Percentiles rank a stretch among this genome's conserved stretches.
Conservation (phyloP, 30 jellyfish, hydroid and myxozoan species). For the Hydractinia echinata region DNA sequence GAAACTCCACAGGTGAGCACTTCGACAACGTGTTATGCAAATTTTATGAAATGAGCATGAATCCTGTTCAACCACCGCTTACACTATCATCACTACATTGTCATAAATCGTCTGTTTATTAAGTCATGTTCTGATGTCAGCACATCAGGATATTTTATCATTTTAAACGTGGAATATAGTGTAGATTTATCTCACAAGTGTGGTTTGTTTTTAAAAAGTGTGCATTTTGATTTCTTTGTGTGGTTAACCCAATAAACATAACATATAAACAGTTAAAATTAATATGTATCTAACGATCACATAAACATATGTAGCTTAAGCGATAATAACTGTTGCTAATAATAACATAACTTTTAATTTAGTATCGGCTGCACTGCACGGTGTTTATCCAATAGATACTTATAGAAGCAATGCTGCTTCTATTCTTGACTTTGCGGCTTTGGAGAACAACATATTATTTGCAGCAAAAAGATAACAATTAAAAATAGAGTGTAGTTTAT, state of each 20-base stretch:
- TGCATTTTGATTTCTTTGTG: too few species aligned
- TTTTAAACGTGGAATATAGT: background rate
- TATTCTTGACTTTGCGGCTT: constrained; percentile 78
- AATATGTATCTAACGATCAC: background rate
- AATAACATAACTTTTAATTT: constrained; percentile 18
- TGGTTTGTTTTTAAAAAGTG: too few species aligned
- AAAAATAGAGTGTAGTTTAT: background rate
- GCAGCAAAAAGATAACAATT: constrained; percentile 34
- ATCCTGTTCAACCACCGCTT: constrained; percentile 40
- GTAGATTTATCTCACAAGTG: background rate
- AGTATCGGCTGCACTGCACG: constrained; percentile 89
- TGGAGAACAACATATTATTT: constrained; percentile 44
- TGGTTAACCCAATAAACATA: background rate
- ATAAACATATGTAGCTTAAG: background rate
- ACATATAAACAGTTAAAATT: background rate
- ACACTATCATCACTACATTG: constrained; percentile 40
- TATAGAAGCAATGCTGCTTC: constrained; percentile 73
- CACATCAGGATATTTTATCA: too few species aligned
- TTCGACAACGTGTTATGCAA: constrained; percentile 64
- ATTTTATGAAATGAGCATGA: constrained; percentile 53
- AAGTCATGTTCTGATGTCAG: background rate
- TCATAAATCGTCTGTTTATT: constrained; percentile 4
- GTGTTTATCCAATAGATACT: constrained; percentile 89
- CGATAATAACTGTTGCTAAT: background rate
- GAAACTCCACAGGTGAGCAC: constrained; percentile 97